These are phyloP conservation scores for Sarotherodon lohbergeri DNA, from an alignment of 2,113 vertebrate species.

Conservation along the genomic window DNA sequence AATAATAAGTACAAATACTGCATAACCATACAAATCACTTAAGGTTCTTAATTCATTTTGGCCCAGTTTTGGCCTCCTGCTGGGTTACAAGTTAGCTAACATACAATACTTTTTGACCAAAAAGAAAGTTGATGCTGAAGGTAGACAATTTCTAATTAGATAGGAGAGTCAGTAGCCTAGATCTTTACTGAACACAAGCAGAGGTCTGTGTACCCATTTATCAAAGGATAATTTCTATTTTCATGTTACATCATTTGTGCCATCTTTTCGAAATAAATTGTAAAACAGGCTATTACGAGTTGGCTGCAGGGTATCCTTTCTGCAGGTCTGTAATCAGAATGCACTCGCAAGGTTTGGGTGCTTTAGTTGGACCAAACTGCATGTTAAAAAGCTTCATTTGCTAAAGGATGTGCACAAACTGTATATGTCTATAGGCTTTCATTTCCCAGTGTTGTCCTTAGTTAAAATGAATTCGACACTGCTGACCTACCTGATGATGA, in stretches of 20 bases:
- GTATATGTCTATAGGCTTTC: neutral
- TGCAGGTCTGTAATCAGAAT: neutral
- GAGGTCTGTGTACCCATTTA: neutral
- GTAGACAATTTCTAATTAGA: neutral
- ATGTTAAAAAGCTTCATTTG: neutral
- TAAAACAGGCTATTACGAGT: neutral
- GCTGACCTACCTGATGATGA: conserved; percentile 32
- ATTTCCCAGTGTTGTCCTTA: neutral
- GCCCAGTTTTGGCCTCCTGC: neutral
- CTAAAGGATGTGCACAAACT: neutral
- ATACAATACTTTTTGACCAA: neutral
- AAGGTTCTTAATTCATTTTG: neutral
- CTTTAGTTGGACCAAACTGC: neutral
- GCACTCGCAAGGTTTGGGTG: neutral
- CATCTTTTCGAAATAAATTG: neutral
- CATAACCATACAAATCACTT: neutral
- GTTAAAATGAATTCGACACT: neutral
- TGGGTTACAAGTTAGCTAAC: neutral
- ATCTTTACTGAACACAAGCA: neutral
- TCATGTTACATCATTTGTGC: neutral
- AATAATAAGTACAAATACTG: neutral
- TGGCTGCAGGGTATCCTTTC: neutral
- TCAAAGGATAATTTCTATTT: neutral
- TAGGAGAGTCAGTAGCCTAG: neutral
- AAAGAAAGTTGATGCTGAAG: neutral